phyloP scores from a whole-genome alignment of 2,797 vertebrate genomes.

The Gadopsis marmoratus region DNA sequence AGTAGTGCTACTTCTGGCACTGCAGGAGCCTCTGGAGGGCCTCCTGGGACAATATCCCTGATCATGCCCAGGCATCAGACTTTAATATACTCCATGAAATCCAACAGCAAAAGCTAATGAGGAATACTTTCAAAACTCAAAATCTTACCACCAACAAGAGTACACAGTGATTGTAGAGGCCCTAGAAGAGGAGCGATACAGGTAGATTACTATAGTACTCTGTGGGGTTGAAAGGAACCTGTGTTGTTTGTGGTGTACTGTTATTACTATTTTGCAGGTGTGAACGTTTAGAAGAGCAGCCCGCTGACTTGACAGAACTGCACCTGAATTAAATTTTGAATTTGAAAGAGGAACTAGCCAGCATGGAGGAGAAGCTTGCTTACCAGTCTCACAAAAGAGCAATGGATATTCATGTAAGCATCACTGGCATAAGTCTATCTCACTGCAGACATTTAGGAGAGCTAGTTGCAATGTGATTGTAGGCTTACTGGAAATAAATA shows the following conservation, averaged over 20 bases:
- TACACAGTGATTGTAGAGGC: slow-evolving; percentile 89
- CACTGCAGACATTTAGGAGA: background rate
- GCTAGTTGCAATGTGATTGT: background rate
- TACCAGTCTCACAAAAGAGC: slow-evolving; percentile 89
- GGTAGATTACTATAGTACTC: slow-evolving; percentile 72
- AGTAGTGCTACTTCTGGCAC: slow-evolving; percentile 90
- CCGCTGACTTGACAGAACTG: slow-evolving; percentile 92
- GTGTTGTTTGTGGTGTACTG: background rate
- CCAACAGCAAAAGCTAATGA: slow-evolving; percentile 90
- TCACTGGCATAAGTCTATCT: background rate
- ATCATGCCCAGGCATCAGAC: slow-evolving; percentile 85
- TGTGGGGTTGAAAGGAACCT: background rate
- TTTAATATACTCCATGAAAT: slow-evolving; percentile 89
- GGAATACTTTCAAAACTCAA: slow-evolving; percentile 89
- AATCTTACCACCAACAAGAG: slow-evolving; percentile 88
- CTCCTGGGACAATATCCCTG: slow-evolving; percentile 88
- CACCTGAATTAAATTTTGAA: slow-evolving; percentile 94
- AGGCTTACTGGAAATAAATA: background rate
- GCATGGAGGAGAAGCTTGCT: slow-evolving; percentile 92
- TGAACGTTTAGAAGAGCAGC: slow-evolving; percentile 91
- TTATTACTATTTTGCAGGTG: slow-evolving; percentile 79
- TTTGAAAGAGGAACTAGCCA: slow-evolving; percentile 91
- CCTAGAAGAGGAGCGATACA: slow-evolving; percentile 89
- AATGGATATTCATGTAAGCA: slow-evolving; percentile 74
- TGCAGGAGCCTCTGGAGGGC: slow-evolving; percentile 82